Percentiles rank a stretch among this genome's conserved stretches.
These are phyloP conservation scores for Rhogogaster chlorosoma DNA, from an alignment of 2,888 invertebrate species.

Conservation along the genomic window DNA sequence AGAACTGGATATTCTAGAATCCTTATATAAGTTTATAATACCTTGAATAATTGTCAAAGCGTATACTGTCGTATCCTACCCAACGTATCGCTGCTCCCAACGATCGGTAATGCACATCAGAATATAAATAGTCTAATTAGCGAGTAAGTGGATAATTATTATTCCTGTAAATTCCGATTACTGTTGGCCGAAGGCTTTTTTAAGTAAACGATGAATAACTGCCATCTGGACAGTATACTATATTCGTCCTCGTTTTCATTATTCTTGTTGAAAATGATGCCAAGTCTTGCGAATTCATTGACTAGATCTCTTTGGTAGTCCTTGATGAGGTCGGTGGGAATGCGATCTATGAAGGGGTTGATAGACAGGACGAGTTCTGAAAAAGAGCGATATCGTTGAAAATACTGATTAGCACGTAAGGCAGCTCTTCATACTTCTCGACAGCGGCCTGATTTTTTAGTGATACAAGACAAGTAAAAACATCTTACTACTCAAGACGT, in stretches of 20 bases:
- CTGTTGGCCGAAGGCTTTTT: conserved; percentile 60
- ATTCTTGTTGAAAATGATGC: conserved; percentile 76
- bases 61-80: no score
- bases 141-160: neutral
- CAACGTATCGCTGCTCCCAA: no score
- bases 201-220: conserved; percentile 69
- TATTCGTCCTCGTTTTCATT: conserved; percentile 75
- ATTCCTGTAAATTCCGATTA: neutral
- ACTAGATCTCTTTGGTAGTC: conserved; percentile 83
- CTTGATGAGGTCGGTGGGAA: conserved; percentile 81
- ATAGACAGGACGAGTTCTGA: conserved; percentile 80
- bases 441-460: neutral
- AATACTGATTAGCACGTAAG: neutral
- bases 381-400: neutral
- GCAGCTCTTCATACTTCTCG: neutral
- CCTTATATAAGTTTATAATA: no score
- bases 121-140: no score
- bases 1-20: no score
- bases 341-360: conserved; percentile 84
- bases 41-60: no score
- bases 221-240: conserved; percentile 74
- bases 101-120: no score
- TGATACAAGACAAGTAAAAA: neutral
- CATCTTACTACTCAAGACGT: neutral
- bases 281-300: conserved; percentile 78